Evolutionary conservation across 1,140 invertebrate species (phyloP), one percentile per base, ranked within the genome.

Genomic region (Agraylea sexmaculata): DNA sequence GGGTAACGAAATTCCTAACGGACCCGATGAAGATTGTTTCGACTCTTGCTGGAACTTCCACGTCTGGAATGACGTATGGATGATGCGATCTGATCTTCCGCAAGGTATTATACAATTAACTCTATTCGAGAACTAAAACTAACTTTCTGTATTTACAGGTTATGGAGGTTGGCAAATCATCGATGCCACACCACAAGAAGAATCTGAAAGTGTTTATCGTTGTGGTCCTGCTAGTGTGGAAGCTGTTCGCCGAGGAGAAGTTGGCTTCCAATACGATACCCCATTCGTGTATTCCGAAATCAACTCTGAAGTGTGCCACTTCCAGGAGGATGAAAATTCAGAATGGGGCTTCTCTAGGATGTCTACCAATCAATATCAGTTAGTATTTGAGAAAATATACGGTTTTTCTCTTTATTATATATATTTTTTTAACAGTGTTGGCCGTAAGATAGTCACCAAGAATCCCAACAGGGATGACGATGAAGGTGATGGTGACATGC

Each of bases 51-150:
- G 78, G 84, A 86, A 86, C 60, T 88, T 84, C 66, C 84, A 87
- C 55, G 79, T 82, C 0, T 87, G 84, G 84, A 85, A 83, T 53
- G 84, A 87, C 43, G 79, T 81, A 32, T 87, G 83, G 83, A 83
- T 86, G 74, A 65, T 71, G 21, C 56, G 84, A 39, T 76, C 78
- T 6, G 83, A 87, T 57, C 60, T 87, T 16, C 80, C 81, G 8
- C 60, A 68, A 59, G 65, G 64, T 67, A 44, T 31, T 31, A 38
- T 36, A 17, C 23, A 5, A 28, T 40, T 38, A 29, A n/a, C 12
- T 28, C 16, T 17, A 38, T 16, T 16, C 7, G 19, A 21, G 10
- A 36, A 17, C 15, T 3, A 21, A 36, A 32, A 32, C 6, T 32
- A 6, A 15, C 20, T 39, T 43, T 5, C 17, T 5, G n/a, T 29